phyloP scores from a whole-genome alignment of 1,140 invertebrate genomes.

The Lysiphlebus fabarum region DNA sequence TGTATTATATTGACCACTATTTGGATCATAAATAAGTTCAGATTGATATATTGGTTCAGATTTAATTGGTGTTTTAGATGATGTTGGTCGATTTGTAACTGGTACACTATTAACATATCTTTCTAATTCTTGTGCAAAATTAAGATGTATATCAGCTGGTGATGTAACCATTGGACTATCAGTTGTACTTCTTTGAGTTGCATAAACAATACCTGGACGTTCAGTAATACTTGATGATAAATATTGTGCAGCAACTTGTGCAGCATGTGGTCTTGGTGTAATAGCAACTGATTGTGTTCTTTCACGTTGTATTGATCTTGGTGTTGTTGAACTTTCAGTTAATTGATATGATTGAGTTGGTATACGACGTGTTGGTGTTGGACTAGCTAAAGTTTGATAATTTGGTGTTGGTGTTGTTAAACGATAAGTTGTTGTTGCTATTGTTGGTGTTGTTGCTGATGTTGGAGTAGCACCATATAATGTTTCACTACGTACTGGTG shows the following conservation, averaged over 20 bases:
- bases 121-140: constrained; percentile 72
- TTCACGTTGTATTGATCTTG: constrained; percentile 51
- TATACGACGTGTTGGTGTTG: constrained; percentile 34
- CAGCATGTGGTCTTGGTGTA: constrained; percentile 62
- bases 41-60: constrained; percentile 70
- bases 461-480: constrained; percentile 43
- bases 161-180: constrained; percentile 43
- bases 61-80: constrained; percentile 35
- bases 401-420: constrained; percentile 43
- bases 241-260: constrained; percentile 62
- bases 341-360: constrained; percentile 45
- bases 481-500: constrained; percentile 32
- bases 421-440: constrained; percentile 48
- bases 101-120: constrained; percentile 75
- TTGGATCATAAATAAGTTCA: constrained; percentile 72
- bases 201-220: constrained; percentile 41
- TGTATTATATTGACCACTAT: constrained; percentile 76
- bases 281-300: constrained; percentile 56
- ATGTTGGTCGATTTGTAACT: constrained; percentile 46
- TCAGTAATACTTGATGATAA: constrained; percentile 59
- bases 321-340: constrained; percentile 46
- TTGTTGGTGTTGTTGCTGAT: constrained; percentile 34
- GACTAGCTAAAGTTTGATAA: constrained; percentile 45
- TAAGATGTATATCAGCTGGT: constrained; percentile 55
- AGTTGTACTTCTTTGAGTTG: constrained; percentile 38